Percentiles rank a stretch among this genome's conserved stretches.
These are phyloP conservation scores for Hipparchia semele DNA, from an alignment of 2,888 invertebrate species.

Conservation along the genomic window DNA sequence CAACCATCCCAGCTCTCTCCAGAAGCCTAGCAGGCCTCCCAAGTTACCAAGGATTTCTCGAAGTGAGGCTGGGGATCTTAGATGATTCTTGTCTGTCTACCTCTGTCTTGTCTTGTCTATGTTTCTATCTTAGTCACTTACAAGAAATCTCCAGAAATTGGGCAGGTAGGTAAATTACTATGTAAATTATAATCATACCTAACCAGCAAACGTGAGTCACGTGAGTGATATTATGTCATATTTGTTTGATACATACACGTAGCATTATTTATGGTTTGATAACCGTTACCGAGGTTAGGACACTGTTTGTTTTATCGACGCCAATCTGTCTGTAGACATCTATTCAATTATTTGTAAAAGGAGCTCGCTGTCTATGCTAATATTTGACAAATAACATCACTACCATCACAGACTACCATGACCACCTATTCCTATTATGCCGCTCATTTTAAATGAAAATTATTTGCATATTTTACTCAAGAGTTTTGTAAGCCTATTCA, in stretches of 20 bases:
- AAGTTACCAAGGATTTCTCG: too few species aligned
- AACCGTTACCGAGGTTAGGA: conserved; percentile 24
- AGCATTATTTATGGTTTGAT: conserved; percentile 5
- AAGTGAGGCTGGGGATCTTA: too few species aligned
- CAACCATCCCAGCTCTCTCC: too few species aligned
- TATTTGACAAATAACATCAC: too few species aligned
- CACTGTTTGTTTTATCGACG: conserved; percentile 38
- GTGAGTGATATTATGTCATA: neutral
- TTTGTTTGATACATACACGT: neutral
- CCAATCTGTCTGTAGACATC: conserved; percentile 43
- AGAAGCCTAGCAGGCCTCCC: too few species aligned
- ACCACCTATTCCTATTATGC: neutral
- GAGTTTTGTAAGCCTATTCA: too few species aligned
- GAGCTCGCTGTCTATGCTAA: neutral
- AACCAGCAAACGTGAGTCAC: neutral
- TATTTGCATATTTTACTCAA: too few species aligned
- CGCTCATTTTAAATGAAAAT: too few species aligned
- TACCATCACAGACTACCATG: neutral
- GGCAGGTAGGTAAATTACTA: neutral
- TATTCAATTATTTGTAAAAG: conserved; percentile 17
- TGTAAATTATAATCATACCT: too few species aligned
- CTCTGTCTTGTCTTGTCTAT: too few species aligned
- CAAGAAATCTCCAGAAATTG: conserved; percentile 11
- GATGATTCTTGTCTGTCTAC: too few species aligned
- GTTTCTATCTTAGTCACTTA: neutral